phyloP scores from a whole-genome alignment of 2,797 vertebrate genomes.

The Pyrocephalus nanus region DNA sequence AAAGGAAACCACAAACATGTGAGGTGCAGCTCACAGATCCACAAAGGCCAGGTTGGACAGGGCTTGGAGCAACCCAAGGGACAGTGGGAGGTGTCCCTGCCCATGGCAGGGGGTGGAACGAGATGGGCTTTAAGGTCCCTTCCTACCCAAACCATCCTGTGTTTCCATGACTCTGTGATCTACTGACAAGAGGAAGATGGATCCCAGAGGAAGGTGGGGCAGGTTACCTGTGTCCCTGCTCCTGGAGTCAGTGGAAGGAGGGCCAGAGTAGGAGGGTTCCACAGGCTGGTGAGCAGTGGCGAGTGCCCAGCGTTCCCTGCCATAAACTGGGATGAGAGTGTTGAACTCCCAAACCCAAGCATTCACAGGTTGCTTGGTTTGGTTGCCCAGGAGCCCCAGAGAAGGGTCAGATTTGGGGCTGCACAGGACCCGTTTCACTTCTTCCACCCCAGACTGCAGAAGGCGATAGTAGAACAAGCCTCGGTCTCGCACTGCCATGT shows the following conservation, averaged over 20 bases:
- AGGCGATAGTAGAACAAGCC: constrained; percentile 92
- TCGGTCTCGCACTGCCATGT: constrained; percentile 90
- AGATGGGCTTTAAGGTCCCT: background rate
- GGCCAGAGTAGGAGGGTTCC: background rate
- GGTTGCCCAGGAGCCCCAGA: constrained; percentile 86
- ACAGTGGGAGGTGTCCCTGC: background rate
- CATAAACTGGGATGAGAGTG: constrained; percentile 83
- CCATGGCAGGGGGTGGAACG: accelerated
- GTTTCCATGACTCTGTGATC: background rate
- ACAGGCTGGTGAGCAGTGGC: constrained; percentile 51
- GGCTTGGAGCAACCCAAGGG: background rate
- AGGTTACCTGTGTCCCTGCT: constrained; percentile 50
- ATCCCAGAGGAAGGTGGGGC: background rate
- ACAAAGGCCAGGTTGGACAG: background rate
- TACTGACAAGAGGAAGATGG: background rate
- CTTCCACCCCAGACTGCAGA: constrained; percentile 83
- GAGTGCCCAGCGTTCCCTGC: constrained; percentile 67
- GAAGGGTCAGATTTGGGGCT: constrained; percentile 90
- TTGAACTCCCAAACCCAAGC: constrained; percentile 88
- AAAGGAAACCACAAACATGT: background rate
- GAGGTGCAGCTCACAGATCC: background rate
- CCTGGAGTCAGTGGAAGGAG: background rate
- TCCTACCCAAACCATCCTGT: background rate
- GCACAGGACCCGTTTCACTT: constrained; percentile 81
- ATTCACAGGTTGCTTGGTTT: constrained; percentile 81